A percentile compares a stretch with the other conserved stretches of the same genome.
Conservation (phyloP, 2,797 vertebrate species). For the Tangara arthus region DNA sequence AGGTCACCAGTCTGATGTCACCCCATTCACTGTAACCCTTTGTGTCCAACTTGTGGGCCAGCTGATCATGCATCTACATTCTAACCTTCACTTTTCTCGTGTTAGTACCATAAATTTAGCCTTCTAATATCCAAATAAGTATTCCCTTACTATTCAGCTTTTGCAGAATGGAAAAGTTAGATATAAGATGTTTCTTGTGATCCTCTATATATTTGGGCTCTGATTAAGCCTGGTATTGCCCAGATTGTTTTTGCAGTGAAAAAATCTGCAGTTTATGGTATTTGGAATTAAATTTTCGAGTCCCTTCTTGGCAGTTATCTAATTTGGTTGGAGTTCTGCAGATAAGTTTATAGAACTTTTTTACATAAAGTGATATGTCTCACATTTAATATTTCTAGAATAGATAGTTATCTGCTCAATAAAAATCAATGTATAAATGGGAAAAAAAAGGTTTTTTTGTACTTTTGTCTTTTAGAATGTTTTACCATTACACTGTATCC, state of each 20-base stretch:
- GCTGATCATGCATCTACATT: no score
- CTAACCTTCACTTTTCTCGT: not conserved
- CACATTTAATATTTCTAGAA: not conserved
- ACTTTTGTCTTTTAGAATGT: not conserved
- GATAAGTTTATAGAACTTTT: not conserved
- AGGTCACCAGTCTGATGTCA: not conserved
- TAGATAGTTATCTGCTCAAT: not conserved
- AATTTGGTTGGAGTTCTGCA: not conserved
- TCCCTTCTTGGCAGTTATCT: not conserved
- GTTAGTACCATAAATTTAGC: not conserved
- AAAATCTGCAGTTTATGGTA: not conserved
- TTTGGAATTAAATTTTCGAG: not conserved
- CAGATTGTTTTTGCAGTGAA: not conserved
- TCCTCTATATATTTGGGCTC: not conserved
- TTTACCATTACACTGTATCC: not conserved
- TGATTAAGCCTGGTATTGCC: not conserved
- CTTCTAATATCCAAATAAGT: not conserved
- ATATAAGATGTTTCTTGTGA: not conserved
- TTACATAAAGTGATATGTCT: not conserved
- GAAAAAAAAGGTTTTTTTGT: not conserved
- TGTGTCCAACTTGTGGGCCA: fast-evolving
- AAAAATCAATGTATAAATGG: not conserved
- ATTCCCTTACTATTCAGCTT: not conserved
- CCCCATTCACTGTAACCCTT: not conserved
- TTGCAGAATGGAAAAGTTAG: not conserved